phyloP scores from a whole-genome alignment of 2,113 vertebrate genomes.

The Chelonoidis abingdonii region DNA sequence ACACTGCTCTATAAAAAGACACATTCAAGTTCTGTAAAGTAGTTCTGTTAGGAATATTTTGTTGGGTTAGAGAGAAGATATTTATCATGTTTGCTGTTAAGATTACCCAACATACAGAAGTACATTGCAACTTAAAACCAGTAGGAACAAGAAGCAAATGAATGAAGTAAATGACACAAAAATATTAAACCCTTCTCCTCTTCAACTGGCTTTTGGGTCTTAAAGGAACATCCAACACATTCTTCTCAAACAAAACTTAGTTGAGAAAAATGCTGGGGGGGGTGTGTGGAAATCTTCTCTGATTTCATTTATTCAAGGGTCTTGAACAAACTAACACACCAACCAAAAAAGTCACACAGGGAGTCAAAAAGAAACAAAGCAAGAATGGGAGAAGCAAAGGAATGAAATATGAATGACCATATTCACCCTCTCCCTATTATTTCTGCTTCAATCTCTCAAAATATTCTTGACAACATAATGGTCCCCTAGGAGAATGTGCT shows the following conservation, averaged over 20 bases:
- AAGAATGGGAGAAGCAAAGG: background rate
- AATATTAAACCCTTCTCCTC: background rate
- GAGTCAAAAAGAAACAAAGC: background rate
- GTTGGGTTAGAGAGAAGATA: background rate
- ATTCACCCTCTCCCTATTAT: background rate
- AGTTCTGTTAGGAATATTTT: background rate
- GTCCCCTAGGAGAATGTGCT: constrained; percentile 29
- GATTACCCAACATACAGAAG: background rate
- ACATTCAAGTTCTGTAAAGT: background rate
- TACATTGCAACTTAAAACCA: background rate
- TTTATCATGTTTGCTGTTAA: background rate
- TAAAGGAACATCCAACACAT: background rate
- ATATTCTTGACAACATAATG: constrained; percentile 12
- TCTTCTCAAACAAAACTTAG: background rate
- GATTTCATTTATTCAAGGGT: background rate
- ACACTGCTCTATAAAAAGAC: background rate
- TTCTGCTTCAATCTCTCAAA: constrained; percentile 49
- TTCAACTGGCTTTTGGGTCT: background rate
- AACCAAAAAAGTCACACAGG: background rate
- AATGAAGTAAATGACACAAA: background rate
- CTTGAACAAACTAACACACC: background rate
- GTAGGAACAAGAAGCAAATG: background rate
- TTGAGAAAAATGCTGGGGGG: background rate
- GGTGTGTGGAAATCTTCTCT: background rate
- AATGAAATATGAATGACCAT: background rate